phyloP scores from a whole-genome alignment of 2,113 vertebrate genomes.

The Aspiorhynchus laticeps region DNA sequence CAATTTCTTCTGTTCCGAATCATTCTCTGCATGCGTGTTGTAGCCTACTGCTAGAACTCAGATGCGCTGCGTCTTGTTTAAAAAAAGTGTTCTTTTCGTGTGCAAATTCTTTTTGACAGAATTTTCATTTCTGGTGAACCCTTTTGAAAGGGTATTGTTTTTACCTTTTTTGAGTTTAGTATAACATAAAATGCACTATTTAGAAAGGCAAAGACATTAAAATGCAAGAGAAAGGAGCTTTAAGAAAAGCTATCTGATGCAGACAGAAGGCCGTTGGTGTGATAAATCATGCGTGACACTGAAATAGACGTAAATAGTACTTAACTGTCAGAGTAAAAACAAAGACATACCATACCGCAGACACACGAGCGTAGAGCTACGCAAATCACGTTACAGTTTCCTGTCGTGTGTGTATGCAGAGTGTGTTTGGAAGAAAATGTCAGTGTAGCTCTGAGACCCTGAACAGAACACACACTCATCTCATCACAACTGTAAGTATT shows the following conservation, averaged over 20 bases:
- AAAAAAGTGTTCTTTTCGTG: too few relatives aligned
- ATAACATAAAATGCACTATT: neutral
- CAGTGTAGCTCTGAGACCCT: constrained; percentile 29
- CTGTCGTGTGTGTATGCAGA: constrained; percentile 24
- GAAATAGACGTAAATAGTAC: neutral
- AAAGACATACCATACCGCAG: neutral
- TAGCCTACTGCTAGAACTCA: too few relatives aligned
- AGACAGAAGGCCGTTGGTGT: neutral
- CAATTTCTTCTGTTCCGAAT: too few relatives aligned
- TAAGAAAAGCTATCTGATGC: neutral
- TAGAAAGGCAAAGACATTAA: neutral
- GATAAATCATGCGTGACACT: neutral
- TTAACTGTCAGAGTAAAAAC: neutral
- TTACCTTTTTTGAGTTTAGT: neutral
- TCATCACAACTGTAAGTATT: constrained; percentile 42
- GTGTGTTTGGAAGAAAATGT: constrained; percentile 32
- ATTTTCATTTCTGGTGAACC: too few relatives aligned
- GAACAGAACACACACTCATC: constrained; percentile 3
- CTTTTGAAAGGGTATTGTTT: too few relatives aligned
- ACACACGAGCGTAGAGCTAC: neutral
- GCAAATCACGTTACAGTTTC: constrained; percentile 37
- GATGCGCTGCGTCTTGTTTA: too few relatives aligned
- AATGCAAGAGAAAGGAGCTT: neutral
- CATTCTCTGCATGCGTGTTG: too few relatives aligned
- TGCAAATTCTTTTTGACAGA: too few relatives aligned